A percentile compares a stretch with the other conserved stretches of the same genome.
These are phyloP conservation scores for Aselliscus stoliczkanus DNA, from an alignment of 2,797 vertebrate genomes.

Conservation along the genomic window DNA sequence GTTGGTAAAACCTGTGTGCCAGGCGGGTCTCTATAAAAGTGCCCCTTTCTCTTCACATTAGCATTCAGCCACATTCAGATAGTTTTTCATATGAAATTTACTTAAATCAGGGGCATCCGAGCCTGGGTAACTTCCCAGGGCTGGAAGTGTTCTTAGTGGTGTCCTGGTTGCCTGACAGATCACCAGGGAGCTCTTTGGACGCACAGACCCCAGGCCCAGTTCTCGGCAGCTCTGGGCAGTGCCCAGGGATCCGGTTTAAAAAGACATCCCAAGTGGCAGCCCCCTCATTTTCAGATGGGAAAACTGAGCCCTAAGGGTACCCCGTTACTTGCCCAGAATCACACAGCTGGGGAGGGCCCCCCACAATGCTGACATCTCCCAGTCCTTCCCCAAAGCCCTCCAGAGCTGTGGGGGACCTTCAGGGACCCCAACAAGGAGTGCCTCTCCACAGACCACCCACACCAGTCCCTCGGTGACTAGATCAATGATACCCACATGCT, in stretches of 20 bases:
- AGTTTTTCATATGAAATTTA: background rate
- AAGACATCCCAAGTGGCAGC: background rate
- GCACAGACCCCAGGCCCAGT: background rate
- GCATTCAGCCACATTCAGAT: background rate
- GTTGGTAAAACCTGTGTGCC: rapidly evolving
- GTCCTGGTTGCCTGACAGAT: background rate
- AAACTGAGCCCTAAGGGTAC: background rate
- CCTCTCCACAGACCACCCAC: background rate
- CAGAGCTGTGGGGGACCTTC: background rate
- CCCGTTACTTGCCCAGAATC: background rate
- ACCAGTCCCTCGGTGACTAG: background rate
- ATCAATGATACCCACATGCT: background rate
- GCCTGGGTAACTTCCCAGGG: background rate
- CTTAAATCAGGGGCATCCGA: background rate
- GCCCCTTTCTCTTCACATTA: background rate
- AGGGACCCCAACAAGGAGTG: background rate
- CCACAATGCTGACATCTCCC: background rate
- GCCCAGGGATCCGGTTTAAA: background rate
- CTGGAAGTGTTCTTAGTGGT: background rate
- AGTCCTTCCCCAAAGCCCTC: background rate
- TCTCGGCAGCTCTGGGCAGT: background rate
- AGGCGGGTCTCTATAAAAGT: background rate
- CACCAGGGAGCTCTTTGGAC: background rate
- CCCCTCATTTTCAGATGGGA: background rate
- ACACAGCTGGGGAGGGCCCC: background rate